Evolutionary conservation across 2,113 vertebrate genomes (phyloP).

Genomic region (Cyanoderma ruficeps): DNA sequence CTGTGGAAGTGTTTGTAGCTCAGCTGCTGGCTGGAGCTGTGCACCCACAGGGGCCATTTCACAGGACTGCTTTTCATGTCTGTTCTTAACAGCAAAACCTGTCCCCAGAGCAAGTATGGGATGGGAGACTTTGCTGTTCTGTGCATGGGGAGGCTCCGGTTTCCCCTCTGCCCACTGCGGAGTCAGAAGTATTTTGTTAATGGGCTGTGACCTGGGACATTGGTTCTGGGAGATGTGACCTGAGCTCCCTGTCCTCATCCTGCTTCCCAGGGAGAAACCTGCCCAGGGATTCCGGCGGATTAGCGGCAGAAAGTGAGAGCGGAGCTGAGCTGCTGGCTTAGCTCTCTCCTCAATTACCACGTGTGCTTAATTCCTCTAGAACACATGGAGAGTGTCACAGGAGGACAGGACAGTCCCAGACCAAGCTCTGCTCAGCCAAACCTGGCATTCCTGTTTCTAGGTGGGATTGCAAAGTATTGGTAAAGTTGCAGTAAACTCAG

Average conservation of each 20-base stretch:
- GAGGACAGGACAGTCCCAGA: neutral
- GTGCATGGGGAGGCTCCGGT: neutral
- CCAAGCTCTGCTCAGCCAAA: neutral
- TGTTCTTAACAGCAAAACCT: neutral
- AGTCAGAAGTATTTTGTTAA: neutral
- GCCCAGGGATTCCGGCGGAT: rapidly evolving
- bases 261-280: neutral
- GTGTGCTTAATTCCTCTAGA: neutral
- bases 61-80: neutral
- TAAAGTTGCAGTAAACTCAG: neutral
- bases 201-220: rapidly evolving
- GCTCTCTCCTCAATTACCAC: neutral
- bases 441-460: rapidly evolving
- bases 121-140: neutral
- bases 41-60: neutral
- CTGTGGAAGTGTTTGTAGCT: rapidly evolving
- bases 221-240: neutral
- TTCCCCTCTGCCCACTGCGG: rapidly evolving
- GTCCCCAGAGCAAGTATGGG: neutral
- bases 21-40: neutral
- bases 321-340: neutral
- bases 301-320: neutral
- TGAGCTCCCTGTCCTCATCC: neutral
- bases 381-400: rapidly evolving
- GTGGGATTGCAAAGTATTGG: neutral